phyloP scores from a whole-genome alignment of 2,113 vertebrate species.

The Holacanthus passer region DNA sequence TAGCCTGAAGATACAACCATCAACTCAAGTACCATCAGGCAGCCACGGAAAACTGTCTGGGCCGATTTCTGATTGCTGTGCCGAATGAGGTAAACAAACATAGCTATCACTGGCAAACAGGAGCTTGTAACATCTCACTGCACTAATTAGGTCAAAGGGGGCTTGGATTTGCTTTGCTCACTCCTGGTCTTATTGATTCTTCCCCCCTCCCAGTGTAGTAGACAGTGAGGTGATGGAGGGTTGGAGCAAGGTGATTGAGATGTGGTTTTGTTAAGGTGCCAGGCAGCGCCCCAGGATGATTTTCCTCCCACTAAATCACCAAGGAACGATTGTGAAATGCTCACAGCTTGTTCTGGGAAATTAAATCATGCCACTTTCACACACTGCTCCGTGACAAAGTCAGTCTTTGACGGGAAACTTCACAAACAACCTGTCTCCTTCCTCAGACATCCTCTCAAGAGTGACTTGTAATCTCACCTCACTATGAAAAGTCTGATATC shows the following conservation, averaged over 20 bases:
- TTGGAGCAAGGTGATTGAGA: conserved; percentile 64
- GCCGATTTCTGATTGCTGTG: conserved; percentile 55
- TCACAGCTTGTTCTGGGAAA: conserved; percentile 63
- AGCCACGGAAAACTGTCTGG: conserved; percentile 66
- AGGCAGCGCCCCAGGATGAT: conserved; percentile 63
- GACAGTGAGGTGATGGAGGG: conserved; percentile 33
- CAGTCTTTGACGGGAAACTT: conserved; percentile 49
- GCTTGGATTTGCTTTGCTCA: conserved; percentile 16
- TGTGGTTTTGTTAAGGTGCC: conserved; percentile 73
- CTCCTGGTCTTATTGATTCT: conserved; percentile 11
- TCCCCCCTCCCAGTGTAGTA: not conserved
- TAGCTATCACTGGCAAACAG: conserved; percentile 55
- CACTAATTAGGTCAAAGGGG: conserved; percentile 50
- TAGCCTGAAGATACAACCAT: conserved; percentile 84
- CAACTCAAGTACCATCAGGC: conserved; percentile 79
- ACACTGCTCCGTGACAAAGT: conserved; percentile 54
- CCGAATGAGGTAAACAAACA: conserved; percentile 73
- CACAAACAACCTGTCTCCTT: conserved; percentile 59
- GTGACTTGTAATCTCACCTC: conserved; percentile 46
- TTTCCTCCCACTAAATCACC: conserved; percentile 64
- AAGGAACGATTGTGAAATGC: conserved; percentile 68
- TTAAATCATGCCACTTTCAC: conserved; percentile 69
- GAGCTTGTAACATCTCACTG: conserved; percentile 49
- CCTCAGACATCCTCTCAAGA: conserved; percentile 30
- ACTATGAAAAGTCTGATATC: conserved; percentile 72